A percentile compares a stretch with the other conserved stretches of the same genome.
phyloP scores from a whole-genome alignment of 2,797 vertebrate genomes.

The Mormyrops attenuatus region DNA sequence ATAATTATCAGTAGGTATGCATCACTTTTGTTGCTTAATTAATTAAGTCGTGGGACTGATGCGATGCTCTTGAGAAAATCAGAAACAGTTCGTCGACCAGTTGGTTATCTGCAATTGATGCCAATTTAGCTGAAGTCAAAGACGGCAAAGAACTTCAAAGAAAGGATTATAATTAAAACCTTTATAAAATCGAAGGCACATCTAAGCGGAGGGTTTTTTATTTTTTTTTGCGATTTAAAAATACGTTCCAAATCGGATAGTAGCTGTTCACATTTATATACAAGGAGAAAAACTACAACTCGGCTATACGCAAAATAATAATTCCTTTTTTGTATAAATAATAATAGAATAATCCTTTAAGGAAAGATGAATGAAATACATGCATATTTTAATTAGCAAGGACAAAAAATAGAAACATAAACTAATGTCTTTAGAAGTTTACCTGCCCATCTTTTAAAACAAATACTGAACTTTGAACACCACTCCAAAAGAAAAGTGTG shows the following conservation, averaged over 20 bases:
- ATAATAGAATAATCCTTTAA: background rate
- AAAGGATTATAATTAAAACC: conserved; percentile 38
- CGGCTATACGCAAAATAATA: conserved; percentile 1
- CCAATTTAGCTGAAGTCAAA: conserved; percentile 39
- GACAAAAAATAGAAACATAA: background rate
- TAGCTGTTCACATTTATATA: conserved; percentile 25
- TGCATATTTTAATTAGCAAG: background rate
- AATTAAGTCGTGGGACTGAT: background rate
- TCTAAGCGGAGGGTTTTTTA: conserved; percentile 37
- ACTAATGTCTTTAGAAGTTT: background rate
- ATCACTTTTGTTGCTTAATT: background rate
- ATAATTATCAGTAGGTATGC: background rate
- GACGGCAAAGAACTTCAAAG: conserved; percentile 45
- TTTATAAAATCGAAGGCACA: conserved; percentile 35
- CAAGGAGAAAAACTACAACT: background rate
- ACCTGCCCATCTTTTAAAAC: background rate
- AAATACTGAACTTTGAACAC: background rate
- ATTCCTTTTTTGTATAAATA: background rate
- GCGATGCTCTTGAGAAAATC: conserved; percentile 37
- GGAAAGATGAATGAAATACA: background rate
- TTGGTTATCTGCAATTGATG: conserved; percentile 38
- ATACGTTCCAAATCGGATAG: conserved; percentile 43
- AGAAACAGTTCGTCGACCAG: conserved; percentile 38
- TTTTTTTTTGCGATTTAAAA: background rate
- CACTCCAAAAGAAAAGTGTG: background rate